Evolutionary conservation across 2,888 invertebrate species (phyloP).

Genomic region (Lepidonotus clava): DNA sequence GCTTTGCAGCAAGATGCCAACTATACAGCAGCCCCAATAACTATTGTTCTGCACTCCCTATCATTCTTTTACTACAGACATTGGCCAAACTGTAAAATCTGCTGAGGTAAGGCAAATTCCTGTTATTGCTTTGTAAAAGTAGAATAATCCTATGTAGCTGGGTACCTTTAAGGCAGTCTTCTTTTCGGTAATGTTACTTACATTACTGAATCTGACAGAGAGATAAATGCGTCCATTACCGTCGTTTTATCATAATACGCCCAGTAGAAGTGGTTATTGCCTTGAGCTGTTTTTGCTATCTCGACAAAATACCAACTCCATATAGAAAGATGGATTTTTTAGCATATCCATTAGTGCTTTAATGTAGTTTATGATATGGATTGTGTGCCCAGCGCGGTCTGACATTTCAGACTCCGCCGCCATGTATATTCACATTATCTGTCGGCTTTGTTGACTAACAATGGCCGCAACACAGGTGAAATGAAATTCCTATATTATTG

Average conservation of each 20-base stretch:
- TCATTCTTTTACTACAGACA: too few relatives aligned
- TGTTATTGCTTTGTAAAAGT: too few relatives aligned
- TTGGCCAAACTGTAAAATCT: too few relatives aligned
- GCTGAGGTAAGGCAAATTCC: too few relatives aligned
- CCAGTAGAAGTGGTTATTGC: neutral
- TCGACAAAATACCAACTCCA: neutral
- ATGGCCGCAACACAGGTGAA: neutral
- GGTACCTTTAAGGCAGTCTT: too few relatives aligned
- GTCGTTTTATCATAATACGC: neutral
- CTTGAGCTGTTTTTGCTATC: neutral
- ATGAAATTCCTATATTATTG: neutral
- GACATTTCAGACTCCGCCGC: constrained; percentile 10
- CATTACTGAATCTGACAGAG: too few relatives aligned
- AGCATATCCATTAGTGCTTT: neutral
- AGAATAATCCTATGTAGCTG: too few relatives aligned
- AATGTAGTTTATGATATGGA: constrained; percentile 16
- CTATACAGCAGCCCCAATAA: too few relatives aligned
- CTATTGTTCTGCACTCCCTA: too few relatives aligned
- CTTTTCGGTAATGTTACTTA: too few relatives aligned
- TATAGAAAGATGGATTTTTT: neutral
- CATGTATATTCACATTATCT: neutral
- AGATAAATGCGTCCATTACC: neutral
- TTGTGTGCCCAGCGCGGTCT: neutral
- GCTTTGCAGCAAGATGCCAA: too few relatives aligned
- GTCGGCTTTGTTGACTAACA: neutral